These are phyloP conservation scores for Galeruca laticollis DNA, from an alignment of 2,888 invertebrate species.

Conservation along the genomic window DNA sequence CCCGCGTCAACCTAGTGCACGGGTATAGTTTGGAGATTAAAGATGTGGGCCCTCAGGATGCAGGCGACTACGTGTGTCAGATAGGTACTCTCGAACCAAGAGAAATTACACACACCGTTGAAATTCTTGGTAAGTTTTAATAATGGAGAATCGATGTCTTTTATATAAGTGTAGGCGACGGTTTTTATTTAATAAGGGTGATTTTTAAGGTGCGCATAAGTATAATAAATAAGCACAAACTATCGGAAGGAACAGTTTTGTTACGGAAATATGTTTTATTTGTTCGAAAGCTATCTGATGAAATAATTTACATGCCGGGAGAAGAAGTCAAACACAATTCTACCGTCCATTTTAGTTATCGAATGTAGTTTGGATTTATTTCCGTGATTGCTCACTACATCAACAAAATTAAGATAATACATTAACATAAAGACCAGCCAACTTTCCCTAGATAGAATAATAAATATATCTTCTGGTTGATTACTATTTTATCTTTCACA, in stretches of 20 bases:
- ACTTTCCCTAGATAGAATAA: too few species aligned
- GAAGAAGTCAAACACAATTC: too few species aligned
- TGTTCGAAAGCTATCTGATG: too few species aligned
- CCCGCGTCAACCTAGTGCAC: constrained; percentile 72
- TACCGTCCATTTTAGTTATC: too few species aligned
- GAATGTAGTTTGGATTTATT: too few species aligned
- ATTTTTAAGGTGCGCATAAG: not conserved
- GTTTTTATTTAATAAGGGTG: not conserved
- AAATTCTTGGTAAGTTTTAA: constrained; percentile 74
- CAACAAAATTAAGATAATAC: too few species aligned
- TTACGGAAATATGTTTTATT: too few species aligned
- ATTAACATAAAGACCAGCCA: too few species aligned
- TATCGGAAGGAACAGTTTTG: not conserved
- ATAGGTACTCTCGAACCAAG: constrained; percentile 75
- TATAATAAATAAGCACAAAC: not conserved
- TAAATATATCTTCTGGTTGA: too few species aligned
- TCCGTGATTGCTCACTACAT: too few species aligned
- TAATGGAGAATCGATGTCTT: constrained; percentile 48
- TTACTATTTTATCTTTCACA: too few species aligned
- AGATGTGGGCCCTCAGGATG: constrained; percentile 74
- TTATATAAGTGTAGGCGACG: constrained; percentile 26
- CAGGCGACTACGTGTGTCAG: constrained; percentile 78
- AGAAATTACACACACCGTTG: constrained; percentile 76
- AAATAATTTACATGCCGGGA: too few species aligned
- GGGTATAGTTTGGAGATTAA: constrained; percentile 76